Percentiles rank a stretch among this genome's conserved stretches.
phyloP scores from a whole-genome alignment of 1,140 invertebrate species.

The Brachionus rotundiformis region DNA sequence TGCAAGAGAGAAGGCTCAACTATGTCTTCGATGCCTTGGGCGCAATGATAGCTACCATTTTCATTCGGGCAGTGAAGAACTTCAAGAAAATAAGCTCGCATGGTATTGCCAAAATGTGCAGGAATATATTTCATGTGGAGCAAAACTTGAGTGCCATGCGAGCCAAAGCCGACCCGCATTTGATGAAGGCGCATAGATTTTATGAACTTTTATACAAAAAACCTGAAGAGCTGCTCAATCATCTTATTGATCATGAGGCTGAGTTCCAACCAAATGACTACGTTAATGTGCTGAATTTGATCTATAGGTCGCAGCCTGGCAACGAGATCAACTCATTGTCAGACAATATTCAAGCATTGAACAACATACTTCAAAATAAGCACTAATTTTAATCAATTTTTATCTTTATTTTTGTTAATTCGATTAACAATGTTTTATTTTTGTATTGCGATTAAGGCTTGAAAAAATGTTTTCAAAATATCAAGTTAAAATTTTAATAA shows the following conservation, averaged over 20 bases:
- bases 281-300: constrained; percentile 26
- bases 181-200: constrained; percentile 46
- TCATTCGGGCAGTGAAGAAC: constrained; percentile 15
- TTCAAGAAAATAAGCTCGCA: constrained; percentile 32
- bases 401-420: background rate
- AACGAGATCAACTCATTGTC: constrained; percentile 36
- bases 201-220: constrained; percentile 51
- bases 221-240: constrained; percentile 49
- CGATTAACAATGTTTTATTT: background rate
- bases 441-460: background rate
- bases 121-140: constrained; percentile 49
- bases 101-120: constrained; percentile 51
- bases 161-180: constrained; percentile 7
- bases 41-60: constrained; percentile 35
- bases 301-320: background rate
- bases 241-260: constrained; percentile 31
- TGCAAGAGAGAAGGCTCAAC: constrained; percentile 11
- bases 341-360: constrained; percentile 45
- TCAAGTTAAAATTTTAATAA: too few species aligned
- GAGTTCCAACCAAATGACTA: constrained; percentile 34
- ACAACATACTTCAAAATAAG: constrained; percentile 41
- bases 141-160: constrained; percentile 42
- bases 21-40: constrained; percentile 50
- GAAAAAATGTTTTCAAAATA: background rate
- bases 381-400: background rate